Base-by-base conservation (phyloP, 1,140 invertebrate species). In the Lerema accius region DNA sequence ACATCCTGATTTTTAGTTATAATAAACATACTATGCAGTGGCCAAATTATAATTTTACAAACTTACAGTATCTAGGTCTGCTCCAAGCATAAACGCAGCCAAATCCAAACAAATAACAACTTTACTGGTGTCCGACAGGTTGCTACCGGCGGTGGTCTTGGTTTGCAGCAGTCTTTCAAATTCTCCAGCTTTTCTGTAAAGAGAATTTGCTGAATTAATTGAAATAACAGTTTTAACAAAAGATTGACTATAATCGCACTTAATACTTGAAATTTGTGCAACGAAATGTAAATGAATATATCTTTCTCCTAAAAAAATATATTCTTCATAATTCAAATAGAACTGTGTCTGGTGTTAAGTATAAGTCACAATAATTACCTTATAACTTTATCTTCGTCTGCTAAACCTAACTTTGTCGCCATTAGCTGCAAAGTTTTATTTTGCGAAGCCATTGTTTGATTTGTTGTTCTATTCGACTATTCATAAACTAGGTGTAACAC, bases 141-240 rank as follows among this genome's bases (percentile, higher is more conserved):
- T 86, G 37, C 69, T 82, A 4, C 80, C 81, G 5, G 84, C 76
- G 9, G 66, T 73, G 0, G 74, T 73, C 62, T 82, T 87, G 0
- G 78, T 78, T 63, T 86, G 80, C 15, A 90, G 56, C 4, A 90
- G 66, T n/a, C 87, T 64, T 39, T 87, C 79, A 56, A 85, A 82
- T 56, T 88, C 87, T 7, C 80, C 85, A 40, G 87, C 87, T 77
- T 90, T 90, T 15, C 87, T 90, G 71, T 35, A 77, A 80, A 39
- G 26, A 51, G 61, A 37, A 51, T 37, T 45, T 35, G 64, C 37
- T n/a, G 10, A 37, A 16, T n/a, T 45, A 19, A 2, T 3, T 3
- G 5, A 32, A 32, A 4, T 5, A 32, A 32, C 4, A 32, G 23
- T 23, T 23, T 23, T 23, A 23, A 23, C 23, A 23, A 23, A 23